Evolutionary conservation across 2,113 vertebrate genomes (phyloP), one percentile per base, ranked within the genome.

Genomic region (Agapornis roseicollis): DNA sequence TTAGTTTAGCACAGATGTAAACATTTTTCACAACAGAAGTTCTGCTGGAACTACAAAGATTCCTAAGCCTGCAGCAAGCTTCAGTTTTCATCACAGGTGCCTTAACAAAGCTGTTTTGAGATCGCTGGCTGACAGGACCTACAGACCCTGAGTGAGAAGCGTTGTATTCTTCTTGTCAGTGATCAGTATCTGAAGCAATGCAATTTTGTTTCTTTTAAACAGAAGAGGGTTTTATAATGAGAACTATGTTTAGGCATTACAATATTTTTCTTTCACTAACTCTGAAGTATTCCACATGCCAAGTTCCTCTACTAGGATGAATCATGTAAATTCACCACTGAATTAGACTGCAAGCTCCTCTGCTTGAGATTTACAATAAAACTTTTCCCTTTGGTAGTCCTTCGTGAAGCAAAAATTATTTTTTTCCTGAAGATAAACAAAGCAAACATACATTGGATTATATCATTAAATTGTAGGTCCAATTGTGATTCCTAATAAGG

Each of bases 401-500:
- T 96, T 87, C 22, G 16, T 80, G 77, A 92, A 52, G 68, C 29
- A 94, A 94, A 88, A 66, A 42, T 10, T 20, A 39, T 10, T 20
- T 1, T 29, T 24, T 73, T 93, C 95, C 49, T 83, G 77, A 80
- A 90, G 65, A 91, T 58, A 85, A 93, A 94, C 52, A 82, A 92
- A 87, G 7, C 42, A 52, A 65, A n/a, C 33, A 17, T 82, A 68
- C 46, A 23, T 84, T 89, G 11, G 25, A 88, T 94, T 20, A 79
- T 53, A 82, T 42, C 2, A 84, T 89, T 86, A 94, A 93, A 88
- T 39, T 89, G 49, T 83, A 95, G 31, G 42, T 71, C 73, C 60
- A 96, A 69, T 94, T 97, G 94, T 52, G 19, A 42, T 53, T 97
- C 94, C 81, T 55, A 91, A 8, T 76, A 77, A 47, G 35, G 87